A percentile compares a stretch with the other conserved stretches of the same genome.
Evolutionary conservation across 2,797 vertebrate genomes (phyloP).

Genomic region (Myotis vivesi): DNA sequence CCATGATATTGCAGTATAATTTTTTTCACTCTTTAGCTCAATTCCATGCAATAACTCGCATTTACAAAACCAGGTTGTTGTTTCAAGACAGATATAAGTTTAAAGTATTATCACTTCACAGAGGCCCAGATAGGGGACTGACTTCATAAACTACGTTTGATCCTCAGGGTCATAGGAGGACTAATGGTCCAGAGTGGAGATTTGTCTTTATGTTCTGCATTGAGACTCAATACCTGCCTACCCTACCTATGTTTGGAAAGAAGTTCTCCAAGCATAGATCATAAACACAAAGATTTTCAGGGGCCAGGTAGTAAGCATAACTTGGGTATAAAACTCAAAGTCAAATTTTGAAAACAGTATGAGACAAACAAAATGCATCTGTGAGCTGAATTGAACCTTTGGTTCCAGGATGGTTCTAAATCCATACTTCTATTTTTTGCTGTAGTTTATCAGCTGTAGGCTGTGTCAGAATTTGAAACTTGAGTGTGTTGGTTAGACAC

Average conservation of each 20-base stretch:
- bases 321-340: background rate
- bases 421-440: background rate
- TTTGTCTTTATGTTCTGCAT: background rate
- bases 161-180: background rate
- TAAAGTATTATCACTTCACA: conserved; percentile 39
- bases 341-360: background rate
- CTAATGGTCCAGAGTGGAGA: background rate
- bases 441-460: background rate
- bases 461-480: background rate
- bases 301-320: background rate
- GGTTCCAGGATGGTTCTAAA: background rate
- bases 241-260: background rate
- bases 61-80: conserved; percentile 61
- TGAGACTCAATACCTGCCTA: background rate
- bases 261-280: background rate
- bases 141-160: background rate
- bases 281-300: background rate
- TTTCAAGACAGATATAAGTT: conserved; percentile 42
- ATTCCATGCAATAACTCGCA: conserved; percentile 61
- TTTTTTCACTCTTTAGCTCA: conserved; percentile 68
- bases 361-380: background rate
- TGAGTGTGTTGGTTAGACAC: background rate
- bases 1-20: conserved; percentile 65
- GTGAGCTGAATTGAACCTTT: background rate
- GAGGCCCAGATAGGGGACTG: background rate